Conservation (phyloP, 2,113 vertebrate genomes). For the Oxygymnocypris stewartii region DNA sequence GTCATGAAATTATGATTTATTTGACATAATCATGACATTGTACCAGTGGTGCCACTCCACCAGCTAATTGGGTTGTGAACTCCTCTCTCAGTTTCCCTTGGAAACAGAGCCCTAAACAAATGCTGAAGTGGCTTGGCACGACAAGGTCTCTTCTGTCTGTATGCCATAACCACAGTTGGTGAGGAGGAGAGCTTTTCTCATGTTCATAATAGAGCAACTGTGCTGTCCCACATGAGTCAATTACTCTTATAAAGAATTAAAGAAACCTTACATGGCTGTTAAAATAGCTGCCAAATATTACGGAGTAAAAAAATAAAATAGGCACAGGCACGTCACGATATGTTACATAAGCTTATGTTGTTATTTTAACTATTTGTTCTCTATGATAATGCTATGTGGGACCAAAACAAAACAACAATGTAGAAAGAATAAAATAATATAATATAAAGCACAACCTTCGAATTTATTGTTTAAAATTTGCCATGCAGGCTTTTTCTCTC, state of each 20-base stretch:
- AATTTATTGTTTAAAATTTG: neutral
- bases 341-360: slow-evolving; percentile 36
- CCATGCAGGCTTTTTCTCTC: neutral
- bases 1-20: neutral
- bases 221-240: slow-evolving; percentile 56
- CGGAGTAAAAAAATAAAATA: slow-evolving; percentile 21
- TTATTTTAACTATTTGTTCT: slow-evolving; percentile 9
- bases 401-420: neutral
- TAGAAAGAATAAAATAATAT: neutral
- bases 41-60: slow-evolving; percentile 21
- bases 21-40: slow-evolving; percentile 4
- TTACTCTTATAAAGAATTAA: slow-evolving; percentile 49
- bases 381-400: neutral
- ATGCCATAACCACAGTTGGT: slow-evolving; percentile 72
- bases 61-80: slow-evolving; percentile 29
- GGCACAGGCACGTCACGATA: slow-evolving; percentile 25
- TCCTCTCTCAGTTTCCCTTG: slow-evolving; percentile 33
- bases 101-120: slow-evolving; percentile 29
- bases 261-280: slow-evolving; percentile 32
- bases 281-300: slow-evolving; percentile 47
- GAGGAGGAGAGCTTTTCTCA: slow-evolving; percentile 72
- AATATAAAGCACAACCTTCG: neutral
- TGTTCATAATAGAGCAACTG: slow-evolving; percentile 62
- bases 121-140: slow-evolving; percentile 57
- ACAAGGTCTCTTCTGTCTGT: slow-evolving; percentile 43